These are phyloP conservation scores for Tetheella fluctuosa DNA, from an alignment of 2,888 invertebrate species.

Conservation along the genomic window DNA sequence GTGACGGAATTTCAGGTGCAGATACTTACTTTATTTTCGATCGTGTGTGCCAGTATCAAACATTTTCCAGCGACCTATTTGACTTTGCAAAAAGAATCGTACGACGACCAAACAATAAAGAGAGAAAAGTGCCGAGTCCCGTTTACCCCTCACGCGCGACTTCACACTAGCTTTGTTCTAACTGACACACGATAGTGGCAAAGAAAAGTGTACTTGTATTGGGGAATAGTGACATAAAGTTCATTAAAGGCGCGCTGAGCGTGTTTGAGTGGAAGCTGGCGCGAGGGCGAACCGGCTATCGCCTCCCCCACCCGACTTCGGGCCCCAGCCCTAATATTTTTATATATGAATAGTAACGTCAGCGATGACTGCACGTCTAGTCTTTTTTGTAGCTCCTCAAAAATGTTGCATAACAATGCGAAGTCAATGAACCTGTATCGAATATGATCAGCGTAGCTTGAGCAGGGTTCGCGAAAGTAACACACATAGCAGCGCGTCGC, in stretches of 20 bases:
- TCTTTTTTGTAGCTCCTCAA: not conserved
- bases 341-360: conserved; percentile 69
- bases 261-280: conserved; percentile 76
- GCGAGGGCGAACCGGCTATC: conserved; percentile 60
- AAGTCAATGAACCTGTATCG: too few relatives aligned
- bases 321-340: conserved; percentile 66
- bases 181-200: conserved; percentile 76
- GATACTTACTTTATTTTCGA: not conserved
- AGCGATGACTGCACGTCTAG: conserved; percentile 15
- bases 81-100: conserved; percentile 62
- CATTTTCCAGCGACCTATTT: conserved; percentile 51
- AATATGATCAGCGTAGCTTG: too few relatives aligned
- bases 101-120: conserved; percentile 61
- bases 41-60: conserved; percentile 29
- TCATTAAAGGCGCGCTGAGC: conserved; percentile 81
- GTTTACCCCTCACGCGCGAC: conserved; percentile 71
- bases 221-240: conserved; percentile 80
- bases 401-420: not conserved
- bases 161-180: conserved; percentile 76
- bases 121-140: conserved; percentile 62
- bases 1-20: not conserved
- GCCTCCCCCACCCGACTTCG: conserved; percentile 31
- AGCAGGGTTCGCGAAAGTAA: too few relatives aligned
- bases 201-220: conserved; percentile 82
- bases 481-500: not conserved